These are phyloP conservation scores for Intellagama lesueurii DNA, from an alignment of 2,797 vertebrate species.

Conservation along the genomic window DNA sequence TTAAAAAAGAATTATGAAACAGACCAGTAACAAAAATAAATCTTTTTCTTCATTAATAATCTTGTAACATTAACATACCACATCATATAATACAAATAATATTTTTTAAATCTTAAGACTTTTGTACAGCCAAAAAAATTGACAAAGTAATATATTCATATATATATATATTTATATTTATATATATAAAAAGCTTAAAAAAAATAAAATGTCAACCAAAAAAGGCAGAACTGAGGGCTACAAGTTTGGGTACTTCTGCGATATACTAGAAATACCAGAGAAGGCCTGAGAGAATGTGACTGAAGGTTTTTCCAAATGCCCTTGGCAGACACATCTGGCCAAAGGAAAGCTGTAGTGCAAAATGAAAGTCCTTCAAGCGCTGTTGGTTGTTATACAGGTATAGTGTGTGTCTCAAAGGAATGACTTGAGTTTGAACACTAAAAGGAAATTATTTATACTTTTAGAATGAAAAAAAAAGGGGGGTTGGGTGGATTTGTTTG, in stretches of 20 bases:
- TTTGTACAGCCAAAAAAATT: slow-evolving; percentile 97
- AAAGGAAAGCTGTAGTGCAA: slow-evolving; percentile 85
- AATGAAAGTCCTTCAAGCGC: slow-evolving; percentile 82
- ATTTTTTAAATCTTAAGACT: slow-evolving; percentile 94
- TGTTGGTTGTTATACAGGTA: slow-evolving; percentile 27
- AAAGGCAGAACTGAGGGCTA: slow-evolving; percentile 88
- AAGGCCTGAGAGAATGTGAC: slow-evolving; percentile 87
- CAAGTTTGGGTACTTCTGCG: slow-evolving; percentile 86
- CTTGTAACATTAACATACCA: slow-evolving; percentile 98
- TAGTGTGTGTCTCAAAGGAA: slow-evolving; percentile 31
- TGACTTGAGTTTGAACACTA: slow-evolving; percentile 40
- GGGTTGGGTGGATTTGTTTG: slow-evolving; percentile 55
- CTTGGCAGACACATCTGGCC: slow-evolving; percentile 84
- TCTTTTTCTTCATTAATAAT: slow-evolving; percentile 99
- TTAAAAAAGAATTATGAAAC: slow-evolving; percentile 99
- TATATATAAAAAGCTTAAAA: slow-evolving; percentile 83
- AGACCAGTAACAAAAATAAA: slow-evolving; percentile 99
- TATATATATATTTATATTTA: slow-evolving; percentile 81
- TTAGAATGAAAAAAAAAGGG: slow-evolving; percentile 50
- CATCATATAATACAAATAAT: slow-evolving; percentile 99
- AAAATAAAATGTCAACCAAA: slow-evolving; percentile 86
- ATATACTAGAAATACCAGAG: slow-evolving; percentile 89
- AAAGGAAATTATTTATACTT: slow-evolving; percentile 52
- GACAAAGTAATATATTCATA: slow-evolving; percentile 87
- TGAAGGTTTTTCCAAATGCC: slow-evolving; percentile 82